Evolutionary conservation across 2,797 vertebrate genomes (phyloP).

Genomic region (Glyptemys insculpta): DNA sequence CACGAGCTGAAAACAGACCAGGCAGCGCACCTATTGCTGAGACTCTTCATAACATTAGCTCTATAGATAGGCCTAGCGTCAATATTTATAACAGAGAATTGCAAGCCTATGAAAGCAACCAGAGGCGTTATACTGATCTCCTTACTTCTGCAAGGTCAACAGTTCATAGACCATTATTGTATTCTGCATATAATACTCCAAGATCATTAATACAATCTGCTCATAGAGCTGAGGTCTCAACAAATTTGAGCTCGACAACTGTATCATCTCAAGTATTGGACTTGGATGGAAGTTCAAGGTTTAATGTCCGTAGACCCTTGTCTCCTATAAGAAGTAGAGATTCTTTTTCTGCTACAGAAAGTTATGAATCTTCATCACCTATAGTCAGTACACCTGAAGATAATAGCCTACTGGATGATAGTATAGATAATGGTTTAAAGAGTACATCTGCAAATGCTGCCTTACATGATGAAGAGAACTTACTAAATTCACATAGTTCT

Average conservation of each 20-base stretch:
- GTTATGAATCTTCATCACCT: neutral
- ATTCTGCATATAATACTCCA: neutral
- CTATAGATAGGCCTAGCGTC: neutral
- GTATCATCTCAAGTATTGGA: neutral
- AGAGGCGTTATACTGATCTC: neutral
- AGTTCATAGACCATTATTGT: neutral
- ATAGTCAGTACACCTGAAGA: neutral
- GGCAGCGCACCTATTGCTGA: neutral
- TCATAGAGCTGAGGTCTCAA: neutral
- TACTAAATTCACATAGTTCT: neutral
- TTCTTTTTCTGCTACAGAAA: neutral
- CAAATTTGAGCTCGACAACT: neutral
- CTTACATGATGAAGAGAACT: neutral
- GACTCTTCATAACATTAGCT: neutral
- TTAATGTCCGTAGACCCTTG: constrained; percentile 1
- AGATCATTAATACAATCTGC: neutral
- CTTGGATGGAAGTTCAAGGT: constrained; percentile 2
- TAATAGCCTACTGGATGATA: neutral
- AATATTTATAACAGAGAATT: neutral
- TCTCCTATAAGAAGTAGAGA: constrained; percentile 49
- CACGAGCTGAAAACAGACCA: neutral
- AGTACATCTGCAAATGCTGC: neutral
- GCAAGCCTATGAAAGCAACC: neutral
- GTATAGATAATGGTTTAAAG: neutral
- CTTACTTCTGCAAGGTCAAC: neutral